These are phyloP conservation scores for Solenopsis invicta DNA, from an alignment of 1,140 invertebrate genomes.

Conservation along the genomic window DNA sequence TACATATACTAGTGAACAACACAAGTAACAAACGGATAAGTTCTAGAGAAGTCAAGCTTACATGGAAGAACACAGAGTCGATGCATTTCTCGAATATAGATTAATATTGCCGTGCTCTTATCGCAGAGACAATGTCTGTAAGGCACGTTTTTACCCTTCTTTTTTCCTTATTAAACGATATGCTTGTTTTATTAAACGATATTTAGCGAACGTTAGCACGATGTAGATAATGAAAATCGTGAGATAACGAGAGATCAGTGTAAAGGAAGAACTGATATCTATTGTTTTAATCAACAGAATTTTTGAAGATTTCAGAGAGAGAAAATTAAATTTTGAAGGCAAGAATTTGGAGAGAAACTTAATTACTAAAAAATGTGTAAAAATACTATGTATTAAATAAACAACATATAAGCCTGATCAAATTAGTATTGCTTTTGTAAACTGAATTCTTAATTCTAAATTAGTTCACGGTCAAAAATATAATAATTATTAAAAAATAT, in stretches of 20 bases:
- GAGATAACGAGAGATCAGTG: conserved; percentile 27
- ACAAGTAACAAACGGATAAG: neutral
- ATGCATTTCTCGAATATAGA: conserved; percentile 33
- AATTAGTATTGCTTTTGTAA: neutral
- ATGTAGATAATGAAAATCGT: neutral
- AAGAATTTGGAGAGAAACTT: neutral
- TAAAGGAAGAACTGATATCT: conserved; percentile 47
- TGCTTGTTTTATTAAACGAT: conserved; percentile 2
- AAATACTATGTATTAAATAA: conserved; percentile 4
- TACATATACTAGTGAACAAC: conserved; percentile 14
- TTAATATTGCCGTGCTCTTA: conserved; percentile 27
- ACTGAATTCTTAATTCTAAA: neutral
- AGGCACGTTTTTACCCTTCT: conserved; percentile 39
- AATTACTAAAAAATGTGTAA: neutral
- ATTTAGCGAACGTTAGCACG: neutral
- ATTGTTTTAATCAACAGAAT: neutral
- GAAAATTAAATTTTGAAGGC: neutral
- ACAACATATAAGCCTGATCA: neutral
- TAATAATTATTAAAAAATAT: conserved; percentile 29
- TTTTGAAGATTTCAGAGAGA: neutral
- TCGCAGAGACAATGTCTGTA: conserved; percentile 14
- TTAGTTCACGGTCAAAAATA: conserved; percentile 18
- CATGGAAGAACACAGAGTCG: conserved; percentile 48
- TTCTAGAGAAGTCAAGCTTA: neutral
- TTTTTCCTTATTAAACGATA: conserved; percentile 11